Evolutionary conservation across 2,113 vertebrate species (phyloP), one percentile per base, ranked within the genome.

Genomic region (Paradoxurus hermaphroditus): DNA sequence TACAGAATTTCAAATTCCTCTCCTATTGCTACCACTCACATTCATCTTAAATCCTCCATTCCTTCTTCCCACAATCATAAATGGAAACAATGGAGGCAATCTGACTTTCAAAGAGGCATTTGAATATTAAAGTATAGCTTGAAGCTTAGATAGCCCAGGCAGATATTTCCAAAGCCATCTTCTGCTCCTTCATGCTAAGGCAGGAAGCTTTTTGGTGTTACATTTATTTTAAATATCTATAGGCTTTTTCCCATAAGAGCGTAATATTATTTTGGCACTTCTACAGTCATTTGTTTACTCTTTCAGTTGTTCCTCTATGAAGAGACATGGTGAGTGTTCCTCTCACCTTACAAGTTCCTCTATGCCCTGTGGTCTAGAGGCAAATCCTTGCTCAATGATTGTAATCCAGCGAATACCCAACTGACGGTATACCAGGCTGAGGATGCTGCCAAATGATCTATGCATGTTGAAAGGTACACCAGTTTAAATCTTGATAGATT

Each of bases 401-500:
- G 10, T 31, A 85, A 72, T 44, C n/a, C 59, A 81, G 2, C 31
- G 34, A 94, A 39, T 34, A 67, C 4, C 56, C 90, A 87, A 2
- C 7, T 81, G 87, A 96, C 68, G 90, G 21, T 39, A 11, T 19
- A 85, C 36, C 63, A 90, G 59, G 27, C 79, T 63, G 39, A 94
- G 65, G 92, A 91, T 93, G 87, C 72, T 62, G 51, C 63, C 51
- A 81, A 70, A 87, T 90, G 92, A 97, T 95, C 63, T 73, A 70
- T 67, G 63, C 34, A 31, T 59, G 56, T 86, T 95, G 86, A 96
- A 95, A 98, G 56, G 46, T 75, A 70, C 15, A 16, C 67, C 5
- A 59, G 93, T 56, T 92, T 93, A 86, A 93, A 93, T 83, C 90
- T 87, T 97, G 96, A 97, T 92, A 94, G 92, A 96, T 96, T 95